phyloP scores from a whole-genome alignment of 2,797 vertebrate genomes.

The Crenuchus spilurus region DNA sequence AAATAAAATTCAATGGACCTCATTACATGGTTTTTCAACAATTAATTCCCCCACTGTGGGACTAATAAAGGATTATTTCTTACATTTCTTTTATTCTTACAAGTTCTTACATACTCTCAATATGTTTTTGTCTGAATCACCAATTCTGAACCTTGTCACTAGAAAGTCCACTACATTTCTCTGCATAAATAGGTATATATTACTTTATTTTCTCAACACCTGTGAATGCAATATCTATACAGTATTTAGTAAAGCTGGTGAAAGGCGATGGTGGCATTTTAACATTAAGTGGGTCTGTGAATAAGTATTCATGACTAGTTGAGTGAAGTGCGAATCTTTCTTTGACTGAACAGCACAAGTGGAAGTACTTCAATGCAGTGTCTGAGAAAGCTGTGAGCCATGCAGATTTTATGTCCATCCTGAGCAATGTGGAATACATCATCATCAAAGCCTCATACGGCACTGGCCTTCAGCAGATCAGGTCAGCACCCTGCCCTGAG shows the following conservation, averaged over 20 bases:
- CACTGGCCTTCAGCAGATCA: slow-evolving; percentile 88
- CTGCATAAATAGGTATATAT: not conserved
- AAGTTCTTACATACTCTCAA: too few relatives aligned
- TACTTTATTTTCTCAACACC: not conserved
- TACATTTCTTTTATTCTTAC: too few relatives aligned
- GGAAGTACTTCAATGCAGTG: slow-evolving; percentile 93
- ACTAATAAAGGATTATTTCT: too few relatives aligned
- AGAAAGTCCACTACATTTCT: not conserved
- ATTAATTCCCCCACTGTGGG: too few relatives aligned
- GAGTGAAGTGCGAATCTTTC: not conserved
- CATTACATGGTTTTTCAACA: too few relatives aligned
- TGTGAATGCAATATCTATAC: not conserved
- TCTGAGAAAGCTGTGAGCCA: slow-evolving; percentile 83
- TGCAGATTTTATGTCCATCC: slow-evolving; percentile 88
- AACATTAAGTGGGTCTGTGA: not conserved
- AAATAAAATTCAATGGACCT: too few relatives aligned
- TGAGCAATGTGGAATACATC: slow-evolving; percentile 87
- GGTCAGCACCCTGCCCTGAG: slow-evolving; percentile 69
- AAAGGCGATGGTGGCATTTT: not conserved
- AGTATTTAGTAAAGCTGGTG: not conserved
- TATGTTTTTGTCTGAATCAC: not conserved
- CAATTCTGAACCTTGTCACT: not conserved
- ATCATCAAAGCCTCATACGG: slow-evolving; percentile 92
- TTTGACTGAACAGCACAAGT: slow-evolving; percentile 77
- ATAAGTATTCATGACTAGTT: too few relatives aligned